phyloP scores from a whole-genome alignment of 2,888 invertebrate species.

The Crepidodera aurea region DNA sequence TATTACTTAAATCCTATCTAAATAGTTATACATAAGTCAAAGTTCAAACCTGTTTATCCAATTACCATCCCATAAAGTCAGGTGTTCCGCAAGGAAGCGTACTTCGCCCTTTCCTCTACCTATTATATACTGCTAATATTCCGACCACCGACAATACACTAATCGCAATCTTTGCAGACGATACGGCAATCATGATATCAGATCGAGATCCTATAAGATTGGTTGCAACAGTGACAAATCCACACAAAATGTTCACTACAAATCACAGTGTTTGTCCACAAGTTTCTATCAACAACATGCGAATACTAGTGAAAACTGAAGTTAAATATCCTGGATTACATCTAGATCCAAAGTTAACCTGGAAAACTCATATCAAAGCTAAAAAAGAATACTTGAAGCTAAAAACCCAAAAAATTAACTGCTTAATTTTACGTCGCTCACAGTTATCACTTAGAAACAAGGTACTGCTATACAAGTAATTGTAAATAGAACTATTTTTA shows the following conservation, averaged over 20 bases:
- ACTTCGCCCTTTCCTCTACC: background rate
- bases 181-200: conserved; percentile 1
- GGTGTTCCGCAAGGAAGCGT: conserved; percentile 1
- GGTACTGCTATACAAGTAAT: no score
- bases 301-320: background rate
- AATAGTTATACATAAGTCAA: background rate
- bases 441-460: no score
- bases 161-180: conserved; percentile 9
- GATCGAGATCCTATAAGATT: background rate
- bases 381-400: no score
- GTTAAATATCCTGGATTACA: no score
- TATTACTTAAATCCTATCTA: conserved; percentile 4
- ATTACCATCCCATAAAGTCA: background rate
- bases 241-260: background rate
- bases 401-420: no score
- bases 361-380: no score
- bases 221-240: background rate
- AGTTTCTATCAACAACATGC: background rate
- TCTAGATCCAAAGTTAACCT: no score
- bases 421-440: no score
- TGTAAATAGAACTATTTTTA: no score
- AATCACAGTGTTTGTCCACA: no score
- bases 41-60: background rate
- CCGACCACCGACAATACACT: background rate
- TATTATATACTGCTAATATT: background rate